These are phyloP conservation scores for Excalfactoria chinensis DNA, from an alignment of 2,113 vertebrate genomes.

Conservation along the genomic window DNA sequence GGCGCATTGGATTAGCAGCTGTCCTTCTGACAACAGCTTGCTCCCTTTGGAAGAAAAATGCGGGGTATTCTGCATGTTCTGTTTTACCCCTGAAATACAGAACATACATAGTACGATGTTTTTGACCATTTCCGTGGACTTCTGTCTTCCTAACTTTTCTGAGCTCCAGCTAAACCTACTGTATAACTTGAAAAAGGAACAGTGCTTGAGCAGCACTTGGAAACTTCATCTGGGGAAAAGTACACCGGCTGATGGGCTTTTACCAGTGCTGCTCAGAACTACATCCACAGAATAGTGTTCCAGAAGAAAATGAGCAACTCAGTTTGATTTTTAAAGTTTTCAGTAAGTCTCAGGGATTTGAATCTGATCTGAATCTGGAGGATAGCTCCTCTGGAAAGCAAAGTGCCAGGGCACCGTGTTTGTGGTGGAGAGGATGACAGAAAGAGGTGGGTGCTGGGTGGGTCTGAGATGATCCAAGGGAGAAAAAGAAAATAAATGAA, in stretches of 20 bases:
- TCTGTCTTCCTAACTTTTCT: neutral
- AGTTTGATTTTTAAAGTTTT: conserved; percentile 22
- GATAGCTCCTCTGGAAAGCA: conserved; percentile 8
- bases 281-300: neutral
- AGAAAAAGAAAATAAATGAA: neutral
- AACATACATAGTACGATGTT: neutral
- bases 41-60: conserved; percentile 9
- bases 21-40: conserved; percentile 11
- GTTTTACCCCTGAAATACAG: neutral
- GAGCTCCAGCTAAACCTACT: neutral
- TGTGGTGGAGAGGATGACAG: neutral
- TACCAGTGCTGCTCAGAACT: neutral
- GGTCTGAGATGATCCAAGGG: neutral
- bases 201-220: neutral
- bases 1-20: conserved; percentile 44
- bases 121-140: neutral
- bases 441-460: neutral
- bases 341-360: neutral
- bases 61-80: neutral
- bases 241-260: neutral
- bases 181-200: neutral
- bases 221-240: neutral
- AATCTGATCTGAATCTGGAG: conserved; percentile 36
- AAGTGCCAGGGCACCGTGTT: neutral
- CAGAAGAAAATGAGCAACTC: conserved; percentile 17